Evolutionary conservation across 53 echinoderm and acorn worm species (phyloP).

Genomic region (Arbacia lixula): DNA sequence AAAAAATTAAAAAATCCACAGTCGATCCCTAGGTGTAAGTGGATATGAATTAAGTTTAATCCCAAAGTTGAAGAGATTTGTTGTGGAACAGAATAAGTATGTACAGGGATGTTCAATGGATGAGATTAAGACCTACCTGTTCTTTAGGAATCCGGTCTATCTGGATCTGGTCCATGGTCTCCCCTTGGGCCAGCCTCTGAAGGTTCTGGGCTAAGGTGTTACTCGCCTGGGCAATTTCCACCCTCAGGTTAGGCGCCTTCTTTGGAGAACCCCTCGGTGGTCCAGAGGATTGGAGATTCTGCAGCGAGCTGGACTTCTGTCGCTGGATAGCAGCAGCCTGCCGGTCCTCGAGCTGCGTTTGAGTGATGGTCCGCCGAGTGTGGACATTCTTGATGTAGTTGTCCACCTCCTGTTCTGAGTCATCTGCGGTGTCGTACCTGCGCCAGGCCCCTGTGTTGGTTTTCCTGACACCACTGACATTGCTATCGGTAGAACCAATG

Average conservation of each 20-base stretch:
- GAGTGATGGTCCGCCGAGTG: conserved; percentile 32
- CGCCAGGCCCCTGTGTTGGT: conserved; percentile 62
- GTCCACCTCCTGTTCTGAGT: conserved; percentile 64
- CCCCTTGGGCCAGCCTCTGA: conserved; percentile 77
- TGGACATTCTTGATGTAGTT: conserved; percentile 73
- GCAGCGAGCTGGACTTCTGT: conserved; percentile 67
- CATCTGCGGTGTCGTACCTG: conserved; percentile 49
- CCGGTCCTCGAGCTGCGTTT: conserved; percentile 63
- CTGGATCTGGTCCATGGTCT: conserved; percentile 59
- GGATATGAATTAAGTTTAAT: no score
- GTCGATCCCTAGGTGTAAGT: no score
- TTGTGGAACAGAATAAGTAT: no score
- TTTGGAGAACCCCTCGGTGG: conserved; percentile 6
- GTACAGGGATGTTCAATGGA: no score
- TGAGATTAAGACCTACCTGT: no score
- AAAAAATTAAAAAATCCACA: no score
- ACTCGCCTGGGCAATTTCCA: conserved; percentile 77
- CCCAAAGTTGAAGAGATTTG: no score
- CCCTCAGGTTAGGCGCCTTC: conserved; percentile 33
- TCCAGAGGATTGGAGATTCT: conserved; percentile 55
- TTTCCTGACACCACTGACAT: conserved; percentile 48
- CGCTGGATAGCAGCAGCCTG: conserved; percentile 21
- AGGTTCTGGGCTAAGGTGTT: conserved; percentile 76
- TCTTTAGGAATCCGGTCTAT: conserved; percentile 85
- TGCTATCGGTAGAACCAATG: conserved; percentile 61